A percentile compares a stretch with the other conserved stretches of the same genome.
Conservation (phyloP, 2,888 invertebrate species). For the Ornithoptera alexandrae region DNA sequence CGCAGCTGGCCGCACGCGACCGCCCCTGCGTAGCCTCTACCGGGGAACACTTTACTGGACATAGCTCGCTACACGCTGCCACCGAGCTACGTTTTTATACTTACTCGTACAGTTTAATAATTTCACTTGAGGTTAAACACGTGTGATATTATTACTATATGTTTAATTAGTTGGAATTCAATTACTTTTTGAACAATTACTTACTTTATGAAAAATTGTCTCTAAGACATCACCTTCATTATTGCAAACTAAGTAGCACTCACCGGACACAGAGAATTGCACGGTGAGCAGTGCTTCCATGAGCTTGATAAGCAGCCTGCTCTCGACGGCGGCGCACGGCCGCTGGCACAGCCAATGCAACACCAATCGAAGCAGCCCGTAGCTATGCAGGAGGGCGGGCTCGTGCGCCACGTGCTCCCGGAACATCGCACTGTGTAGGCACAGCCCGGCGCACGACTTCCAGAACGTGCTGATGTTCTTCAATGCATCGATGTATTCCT, state of each 20-base stretch:
- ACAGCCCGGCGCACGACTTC: conserved; percentile 74
- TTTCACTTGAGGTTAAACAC: too few relatives aligned
- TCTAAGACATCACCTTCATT: too few relatives aligned
- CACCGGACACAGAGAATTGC: conserved; percentile 68
- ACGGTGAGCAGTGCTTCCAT: conserved; percentile 69
- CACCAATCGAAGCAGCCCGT: conserved; percentile 60
- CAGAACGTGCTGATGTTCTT: conserved; percentile 73
- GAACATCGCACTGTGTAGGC: conserved; percentile 79
- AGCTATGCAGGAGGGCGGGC: conserved; percentile 58
- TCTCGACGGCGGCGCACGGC: conserved; percentile 44
- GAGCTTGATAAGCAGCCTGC: conserved; percentile 57
- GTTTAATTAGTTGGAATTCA: too few relatives aligned
- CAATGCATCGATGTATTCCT: conserved; percentile 58
- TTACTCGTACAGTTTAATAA: too few relatives aligned
- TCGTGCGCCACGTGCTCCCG: conserved; percentile 65
- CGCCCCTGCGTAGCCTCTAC: conserved; percentile 61
- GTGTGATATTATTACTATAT: too few relatives aligned
- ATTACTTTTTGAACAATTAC: too few relatives aligned
- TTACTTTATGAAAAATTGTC: too few relatives aligned
- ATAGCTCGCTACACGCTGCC: too few relatives aligned
- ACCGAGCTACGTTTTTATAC: too few relatives aligned
- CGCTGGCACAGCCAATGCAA: conserved; percentile 51
- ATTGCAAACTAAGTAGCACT: conserved; percentile 32
- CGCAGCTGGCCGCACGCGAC: conserved; percentile 60
- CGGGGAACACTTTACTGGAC: not conserved